Percentiles rank a stretch among this genome's conserved stretches.
Conservation (phyloP, 1,140 invertebrate species). For the Brachionus angularis region DNA sequence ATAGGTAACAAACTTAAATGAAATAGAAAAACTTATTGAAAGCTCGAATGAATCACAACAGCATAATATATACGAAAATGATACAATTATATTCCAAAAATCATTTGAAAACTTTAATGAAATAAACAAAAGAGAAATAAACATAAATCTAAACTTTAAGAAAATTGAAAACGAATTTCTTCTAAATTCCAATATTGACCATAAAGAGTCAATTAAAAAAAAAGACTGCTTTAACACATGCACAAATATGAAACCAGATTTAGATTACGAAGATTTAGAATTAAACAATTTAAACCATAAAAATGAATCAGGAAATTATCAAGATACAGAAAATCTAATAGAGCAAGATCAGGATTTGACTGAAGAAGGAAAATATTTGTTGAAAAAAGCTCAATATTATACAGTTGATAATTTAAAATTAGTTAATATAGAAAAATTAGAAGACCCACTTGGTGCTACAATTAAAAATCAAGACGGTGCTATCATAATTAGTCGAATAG, state of each 20-base stretch:
- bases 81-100: constrained; percentile 31
- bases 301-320: neutral
- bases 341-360: constrained; percentile 46
- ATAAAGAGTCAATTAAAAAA: no score
- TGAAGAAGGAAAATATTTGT: constrained; percentile 49
- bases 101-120: neutral
- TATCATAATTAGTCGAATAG: constrained; percentile 88
- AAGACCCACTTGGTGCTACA: constrained; percentile 71
- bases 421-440: constrained; percentile 89
- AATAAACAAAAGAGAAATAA: neutral
- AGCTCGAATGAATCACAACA: no score
- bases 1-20: no score
- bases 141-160: no score
- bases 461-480: constrained; percentile 66
- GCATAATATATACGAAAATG: constrained; percentile 21
- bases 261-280: no score
- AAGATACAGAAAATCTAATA: constrained; percentile 47
- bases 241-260: no score
- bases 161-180: no score
- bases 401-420: constrained; percentile 82
- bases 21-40: no score
- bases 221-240: no score
- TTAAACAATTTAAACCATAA: no score
- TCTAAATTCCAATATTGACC: no score
- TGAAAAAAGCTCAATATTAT: constrained; percentile 59